phyloP scores from a whole-genome alignment of 2,888 invertebrate species.

The Epirrhoe tristata region DNA sequence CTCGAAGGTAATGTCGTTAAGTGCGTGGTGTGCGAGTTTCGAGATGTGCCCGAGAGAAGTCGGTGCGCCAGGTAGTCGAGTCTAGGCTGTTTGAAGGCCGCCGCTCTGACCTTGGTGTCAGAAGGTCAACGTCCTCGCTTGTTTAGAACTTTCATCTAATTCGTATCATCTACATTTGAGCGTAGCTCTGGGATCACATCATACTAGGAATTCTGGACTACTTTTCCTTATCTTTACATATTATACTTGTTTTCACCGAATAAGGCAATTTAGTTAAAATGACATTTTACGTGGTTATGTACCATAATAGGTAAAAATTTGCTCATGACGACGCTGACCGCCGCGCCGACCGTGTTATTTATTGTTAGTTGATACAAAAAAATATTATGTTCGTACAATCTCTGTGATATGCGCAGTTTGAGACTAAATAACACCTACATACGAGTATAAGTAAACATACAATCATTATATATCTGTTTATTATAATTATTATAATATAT shows the following conservation, averaged over 20 bases:
- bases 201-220: background rate
- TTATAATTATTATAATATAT: too few species aligned
- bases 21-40: slow-evolving; percentile 63
- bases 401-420: slow-evolving; percentile 19
- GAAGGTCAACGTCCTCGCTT: slow-evolving; percentile 82
- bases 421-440: slow-evolving; percentile 15
- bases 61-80: slow-evolving; percentile 66
- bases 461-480: too few species aligned
- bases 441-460: too few species aligned
- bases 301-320: background rate
- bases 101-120: slow-evolving; percentile 81
- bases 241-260: background rate
- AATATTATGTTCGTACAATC: slow-evolving; percentile 13
- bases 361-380: slow-evolving; percentile 12
- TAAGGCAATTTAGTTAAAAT: background rate
- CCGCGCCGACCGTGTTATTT: slow-evolving; percentile 1
- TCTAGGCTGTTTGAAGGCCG: slow-evolving; percentile 82
- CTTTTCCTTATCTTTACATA: background rate
- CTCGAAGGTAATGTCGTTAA: slow-evolving; percentile 77
- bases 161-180: slow-evolving; percentile 41
- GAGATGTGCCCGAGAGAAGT: slow-evolving; percentile 66
- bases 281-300: background rate
- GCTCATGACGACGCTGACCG: background rate
- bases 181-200: background rate
- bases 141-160: slow-evolving; percentile 70